phyloP scores from a whole-genome alignment of 2,797 vertebrate genomes.

The Margarornis squamiger region DNA sequence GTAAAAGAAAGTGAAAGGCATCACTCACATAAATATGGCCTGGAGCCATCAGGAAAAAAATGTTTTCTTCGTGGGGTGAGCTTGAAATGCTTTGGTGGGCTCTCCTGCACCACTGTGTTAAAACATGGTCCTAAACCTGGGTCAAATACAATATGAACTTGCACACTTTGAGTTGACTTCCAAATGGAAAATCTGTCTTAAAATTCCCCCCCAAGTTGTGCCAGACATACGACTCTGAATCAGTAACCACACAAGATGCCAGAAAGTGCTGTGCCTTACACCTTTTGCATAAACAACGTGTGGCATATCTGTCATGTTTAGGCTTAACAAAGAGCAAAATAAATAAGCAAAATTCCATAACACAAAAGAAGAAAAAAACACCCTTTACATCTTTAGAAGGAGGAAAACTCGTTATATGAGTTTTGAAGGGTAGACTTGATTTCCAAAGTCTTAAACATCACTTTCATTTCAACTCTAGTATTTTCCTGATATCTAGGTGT shows the following conservation, averaged over 20 bases:
- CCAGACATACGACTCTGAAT: conserved; percentile 10
- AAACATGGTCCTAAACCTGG: neutral
- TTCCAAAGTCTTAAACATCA: neutral
- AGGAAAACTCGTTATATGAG: neutral
- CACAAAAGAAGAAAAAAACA: neutral
- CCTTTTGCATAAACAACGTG: conserved; percentile 4
- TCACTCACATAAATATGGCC: neutral
- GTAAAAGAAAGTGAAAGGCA: neutral
- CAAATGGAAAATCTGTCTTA: conserved; percentile 25
- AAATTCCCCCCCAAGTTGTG: conserved; percentile 47
- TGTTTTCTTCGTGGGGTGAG: neutral
- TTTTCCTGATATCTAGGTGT: neutral
- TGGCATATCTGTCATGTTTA: neutral
- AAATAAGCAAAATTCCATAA: neutral
- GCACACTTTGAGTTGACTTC: neutral
- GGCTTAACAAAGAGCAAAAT: neutral
- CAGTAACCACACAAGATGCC: conserved; percentile 12
- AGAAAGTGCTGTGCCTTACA: neutral
- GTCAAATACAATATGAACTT: neutral
- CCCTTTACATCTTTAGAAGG: neutral
- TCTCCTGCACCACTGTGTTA: neutral
- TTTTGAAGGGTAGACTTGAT: neutral
- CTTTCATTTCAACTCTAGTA: neutral
- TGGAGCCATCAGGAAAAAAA: neutral
- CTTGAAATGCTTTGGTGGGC: neutral